Base-by-base conservation (phyloP, 2,797 vertebrate genomes). In the Oreochromis mossambicus region DNA sequence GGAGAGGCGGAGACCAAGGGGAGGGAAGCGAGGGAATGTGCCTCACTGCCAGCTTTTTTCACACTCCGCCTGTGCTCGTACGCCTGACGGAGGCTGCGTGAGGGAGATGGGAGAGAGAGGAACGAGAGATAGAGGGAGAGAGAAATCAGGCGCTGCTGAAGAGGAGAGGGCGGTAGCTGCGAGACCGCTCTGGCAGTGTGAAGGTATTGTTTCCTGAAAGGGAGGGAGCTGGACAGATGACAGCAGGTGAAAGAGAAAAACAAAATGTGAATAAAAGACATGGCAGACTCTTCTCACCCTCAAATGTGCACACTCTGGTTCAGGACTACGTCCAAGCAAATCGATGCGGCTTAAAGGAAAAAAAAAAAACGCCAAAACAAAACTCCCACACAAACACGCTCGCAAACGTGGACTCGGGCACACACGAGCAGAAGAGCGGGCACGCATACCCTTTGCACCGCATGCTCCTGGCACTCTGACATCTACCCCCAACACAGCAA, bases 401-500 rank as follows among this genome's bases (percentile, higher is more conserved):
- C 82, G n/a, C 70, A 52, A 81, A 85, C 63, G 87, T 87, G 86
- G 87, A 91, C 85, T 58, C 36, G 13, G 79, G 87, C 76, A 81
- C 80, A 76, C 61, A 78, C 63, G 36, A 73, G 84, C 78, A 8
- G 79, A 3, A 83, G 83, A 63, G 32, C 83, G 78, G 81, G 88
- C 88, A 87, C 63, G 52, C 88, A 91, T 81, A 87, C 61, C 92
- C 91, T 88, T 86, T 91, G 86, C 92, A 84, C 94, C 85, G 68
- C 92, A 88, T 78, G 90, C 92, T 93, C 84, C 90, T 93, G 95
- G 93, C 94, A 93, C 89, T 92, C 86, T 94, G 93, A 95, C 94
- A 94, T 92, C 90, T 85, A 92, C 93, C 94, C 93, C 92, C 89
- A 89, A 87, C 93, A 88, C 88, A 78, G 89, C 89, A 87, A 84